Evolutionary conservation across 2,888 invertebrate genomes (phyloP), one percentile per base, ranked within the genome.

Genomic region (Aricia artaxerxes): DNA sequence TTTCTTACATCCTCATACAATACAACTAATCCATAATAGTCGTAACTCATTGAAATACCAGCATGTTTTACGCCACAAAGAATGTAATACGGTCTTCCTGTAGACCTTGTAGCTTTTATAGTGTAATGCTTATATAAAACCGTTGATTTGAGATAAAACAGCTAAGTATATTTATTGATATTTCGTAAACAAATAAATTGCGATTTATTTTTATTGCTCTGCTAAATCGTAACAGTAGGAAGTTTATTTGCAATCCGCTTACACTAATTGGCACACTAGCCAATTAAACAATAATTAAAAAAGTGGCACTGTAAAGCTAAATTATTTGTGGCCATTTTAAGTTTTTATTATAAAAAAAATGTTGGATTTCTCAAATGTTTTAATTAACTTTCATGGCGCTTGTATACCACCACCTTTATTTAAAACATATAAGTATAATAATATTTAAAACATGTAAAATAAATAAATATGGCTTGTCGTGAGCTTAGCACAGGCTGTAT

Each of bases 1-100:
- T 64, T 64, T 24, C 16, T 11, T 2, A 73, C 7, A 73, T 44
- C 73, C 73, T 44, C n/a, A 40, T 44, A 73, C n/a, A n/a, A 40
- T 44, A 44, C 40, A 73, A 73, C 31, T 64, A 64, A 64, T 0
- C 69, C 69, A 35, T 69, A 69, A 35, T 35, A 69, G 35, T 64
- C 64, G 40, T 73, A 73, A 40, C 40, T 76, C 76, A 76, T 76
- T 76, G 76, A 53, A 53, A 76, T 76, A 76, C 76, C 57, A 53
- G 16, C 31, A 35, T 57, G 53, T 57, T 76, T 35, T 76, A 57
- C 49, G 75, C 75, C 44, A 49, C 75, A 53, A 35, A 44, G 44
- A 49, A 75, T 76, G 49, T 76, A 31, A 53, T 35, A 35, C 57
- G 38, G 38, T 24, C 76, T 76, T 76, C 76, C 76, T 76, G 76